A percentile compares a stretch with the other conserved stretches of the same genome.
These are phyloP conservation scores for Caenorhabditis sp. DNA, from an alignment of 2,888 invertebrate species.

Conservation along the genomic window DNA sequence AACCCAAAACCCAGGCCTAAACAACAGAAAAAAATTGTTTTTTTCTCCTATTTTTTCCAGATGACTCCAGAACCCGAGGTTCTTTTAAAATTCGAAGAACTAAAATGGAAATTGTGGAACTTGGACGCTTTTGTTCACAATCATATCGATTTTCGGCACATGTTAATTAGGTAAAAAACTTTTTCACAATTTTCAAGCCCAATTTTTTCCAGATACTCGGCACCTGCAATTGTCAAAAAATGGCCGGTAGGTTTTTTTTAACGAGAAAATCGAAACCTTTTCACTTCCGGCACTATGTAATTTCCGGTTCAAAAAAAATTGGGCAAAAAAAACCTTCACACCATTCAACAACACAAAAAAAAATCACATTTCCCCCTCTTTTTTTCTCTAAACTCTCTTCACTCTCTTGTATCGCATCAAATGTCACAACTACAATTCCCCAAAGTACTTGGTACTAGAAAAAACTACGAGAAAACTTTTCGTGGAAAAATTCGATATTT, in stretches of 20 bases:
- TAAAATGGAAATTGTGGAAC: conserved; percentile 16
- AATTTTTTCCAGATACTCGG: neutral
- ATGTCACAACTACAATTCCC: neutral
- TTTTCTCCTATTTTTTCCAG: neutral
- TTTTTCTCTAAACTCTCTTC: neutral
- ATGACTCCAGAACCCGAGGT: conserved; percentile 8
- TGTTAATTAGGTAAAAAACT: conserved; percentile 17
- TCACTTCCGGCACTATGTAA: neutral
- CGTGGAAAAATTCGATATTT: neutral
- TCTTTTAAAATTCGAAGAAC: conserved; percentile 16
- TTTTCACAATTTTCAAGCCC: neutral
- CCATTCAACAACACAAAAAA: neutral
- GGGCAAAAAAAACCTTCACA: neutral
- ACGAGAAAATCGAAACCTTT: neutral
- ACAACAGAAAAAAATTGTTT: too few relatives aligned
- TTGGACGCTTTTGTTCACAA: conserved; percentile 35
- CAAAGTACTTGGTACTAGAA: neutral
- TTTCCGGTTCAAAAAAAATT: neutral
- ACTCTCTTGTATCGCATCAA: neutral
- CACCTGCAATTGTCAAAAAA: neutral
- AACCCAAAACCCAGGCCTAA: neutral
- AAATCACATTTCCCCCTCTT: neutral
- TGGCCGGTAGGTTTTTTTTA: neutral
- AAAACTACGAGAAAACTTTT: neutral
- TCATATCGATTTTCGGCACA: conserved; percentile 29